These are phyloP conservation scores for Sesamia nonagrioides DNA, from an alignment of 1,140 invertebrate species.

Conservation along the genomic window DNA sequence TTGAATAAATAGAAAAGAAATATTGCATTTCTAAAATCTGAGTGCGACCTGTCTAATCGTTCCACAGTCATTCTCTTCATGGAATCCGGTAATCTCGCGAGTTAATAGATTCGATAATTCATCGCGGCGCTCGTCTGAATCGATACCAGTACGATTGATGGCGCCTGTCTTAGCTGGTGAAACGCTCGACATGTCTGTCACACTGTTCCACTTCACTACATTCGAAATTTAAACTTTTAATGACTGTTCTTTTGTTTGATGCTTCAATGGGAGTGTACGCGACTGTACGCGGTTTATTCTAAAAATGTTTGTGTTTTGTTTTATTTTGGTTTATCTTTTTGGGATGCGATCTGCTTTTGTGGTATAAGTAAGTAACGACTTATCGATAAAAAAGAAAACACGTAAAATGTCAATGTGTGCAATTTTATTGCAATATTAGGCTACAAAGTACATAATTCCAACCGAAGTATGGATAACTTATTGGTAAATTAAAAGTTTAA, in stretches of 20 bases:
- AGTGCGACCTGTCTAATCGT: conserved; percentile 54
- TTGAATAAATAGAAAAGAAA: no score
- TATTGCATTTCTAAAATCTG: not conserved
- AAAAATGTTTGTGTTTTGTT: not conserved
- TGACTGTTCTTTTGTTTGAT: conserved; percentile 33
- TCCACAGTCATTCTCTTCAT: conserved; percentile 47
- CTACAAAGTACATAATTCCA: not conserved
- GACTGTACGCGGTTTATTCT: conserved; percentile 13
- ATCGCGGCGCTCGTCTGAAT: conserved; percentile 75
- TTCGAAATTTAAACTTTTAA: conserved; percentile 51
- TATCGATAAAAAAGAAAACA: no score
- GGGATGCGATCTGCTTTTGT: not conserved
- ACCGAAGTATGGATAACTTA: not conserved
- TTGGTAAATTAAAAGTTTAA: not conserved
- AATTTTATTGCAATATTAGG: no score
- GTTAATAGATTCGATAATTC: conserved; percentile 86
- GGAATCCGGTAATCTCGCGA: conserved; percentile 80
- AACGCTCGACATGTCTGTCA: conserved; percentile 50
- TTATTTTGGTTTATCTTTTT: not conserved
- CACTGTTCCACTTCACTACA: conserved; percentile 50
- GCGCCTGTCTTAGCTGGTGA: conserved; percentile 62
- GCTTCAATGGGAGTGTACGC: conserved; percentile 24
- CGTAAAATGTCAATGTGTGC: no score
- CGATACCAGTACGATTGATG: conserved; percentile 78
- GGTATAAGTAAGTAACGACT: no score